phyloP scores from a whole-genome alignment of 2,888 invertebrate species.

The Pseudococcus jackbeardsleyi region DNA sequence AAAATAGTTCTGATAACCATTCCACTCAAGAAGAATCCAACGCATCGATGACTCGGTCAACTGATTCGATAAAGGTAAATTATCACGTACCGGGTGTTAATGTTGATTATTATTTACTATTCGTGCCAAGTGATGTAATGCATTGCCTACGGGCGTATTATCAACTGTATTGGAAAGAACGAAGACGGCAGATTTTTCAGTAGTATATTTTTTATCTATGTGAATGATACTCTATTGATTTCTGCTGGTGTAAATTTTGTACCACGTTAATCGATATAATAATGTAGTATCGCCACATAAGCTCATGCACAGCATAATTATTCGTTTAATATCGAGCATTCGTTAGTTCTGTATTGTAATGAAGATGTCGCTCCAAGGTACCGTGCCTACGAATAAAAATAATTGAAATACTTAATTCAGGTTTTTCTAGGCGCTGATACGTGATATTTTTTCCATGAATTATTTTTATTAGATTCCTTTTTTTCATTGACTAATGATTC shows the following conservation, averaged over 20 bases:
- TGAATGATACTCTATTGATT: background rate
- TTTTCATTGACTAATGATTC: background rate
- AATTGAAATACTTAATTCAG: no score
- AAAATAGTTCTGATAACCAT: background rate
- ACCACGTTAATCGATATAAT: background rate
- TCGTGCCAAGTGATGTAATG: background rate
- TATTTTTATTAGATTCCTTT: no score
- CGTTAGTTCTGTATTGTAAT: background rate
- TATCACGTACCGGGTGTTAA: background rate
- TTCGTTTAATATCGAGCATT: background rate
- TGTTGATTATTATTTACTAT: background rate
- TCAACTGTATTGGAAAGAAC: background rate
- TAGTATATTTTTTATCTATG: no score
- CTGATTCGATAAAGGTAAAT: background rate
- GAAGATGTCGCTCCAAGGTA: background rate
- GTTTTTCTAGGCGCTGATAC: no score
- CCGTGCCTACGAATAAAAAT: background rate
- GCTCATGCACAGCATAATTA: background rate
- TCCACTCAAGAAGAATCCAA: background rate
- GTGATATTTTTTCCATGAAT: no score
- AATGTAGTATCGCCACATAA: no score
- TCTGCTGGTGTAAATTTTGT: background rate
- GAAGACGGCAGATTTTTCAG: background rate
- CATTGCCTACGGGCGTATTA: background rate
- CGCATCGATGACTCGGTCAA: background rate